These are phyloP conservation scores for Alaudala cheleensis DNA, from an alignment of 2,113 vertebrate species.

Conservation along the genomic window DNA sequence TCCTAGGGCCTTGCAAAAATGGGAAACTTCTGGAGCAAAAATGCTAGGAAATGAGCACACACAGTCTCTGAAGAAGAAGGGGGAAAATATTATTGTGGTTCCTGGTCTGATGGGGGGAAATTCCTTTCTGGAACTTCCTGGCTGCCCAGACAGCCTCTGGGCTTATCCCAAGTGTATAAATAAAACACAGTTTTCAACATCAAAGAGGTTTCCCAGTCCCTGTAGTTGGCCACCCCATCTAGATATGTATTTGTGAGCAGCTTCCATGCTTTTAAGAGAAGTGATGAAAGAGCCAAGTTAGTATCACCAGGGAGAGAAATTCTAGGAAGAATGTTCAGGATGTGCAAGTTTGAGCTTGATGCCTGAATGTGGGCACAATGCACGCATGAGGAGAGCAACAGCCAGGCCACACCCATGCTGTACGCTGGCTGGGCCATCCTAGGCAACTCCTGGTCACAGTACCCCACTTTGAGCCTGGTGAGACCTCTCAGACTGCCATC, in stretches of 20 bases:
- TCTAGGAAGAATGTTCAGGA: neutral
- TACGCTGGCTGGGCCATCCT: neutral
- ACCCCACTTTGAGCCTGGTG: neutral
- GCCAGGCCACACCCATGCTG: neutral
- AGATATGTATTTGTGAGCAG: neutral
- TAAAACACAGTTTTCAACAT: slow-evolving; percentile 9
- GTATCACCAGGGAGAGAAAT: neutral
- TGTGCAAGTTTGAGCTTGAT: neutral
- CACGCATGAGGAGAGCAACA: neutral
- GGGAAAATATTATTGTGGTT: neutral
- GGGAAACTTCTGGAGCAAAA: neutral
- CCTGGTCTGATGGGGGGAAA: neutral
- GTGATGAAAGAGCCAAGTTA: neutral
- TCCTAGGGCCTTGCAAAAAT: neutral
- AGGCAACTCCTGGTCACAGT: neutral
- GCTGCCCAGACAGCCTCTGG: neutral
- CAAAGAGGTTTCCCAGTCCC: slow-evolving; percentile 32
- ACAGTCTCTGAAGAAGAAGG: neutral
- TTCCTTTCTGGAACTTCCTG: slow-evolving; percentile 33
- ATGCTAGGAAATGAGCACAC: neutral
- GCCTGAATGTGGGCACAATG: accelerated
- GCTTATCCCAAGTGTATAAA: neutral
- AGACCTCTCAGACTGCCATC: neutral
- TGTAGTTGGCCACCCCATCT: neutral
- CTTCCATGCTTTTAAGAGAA: neutral